These are phyloP conservation scores for Oceanodroma tethys DNA, from an alignment of 2,113 vertebrate species.

Conservation along the genomic window DNA sequence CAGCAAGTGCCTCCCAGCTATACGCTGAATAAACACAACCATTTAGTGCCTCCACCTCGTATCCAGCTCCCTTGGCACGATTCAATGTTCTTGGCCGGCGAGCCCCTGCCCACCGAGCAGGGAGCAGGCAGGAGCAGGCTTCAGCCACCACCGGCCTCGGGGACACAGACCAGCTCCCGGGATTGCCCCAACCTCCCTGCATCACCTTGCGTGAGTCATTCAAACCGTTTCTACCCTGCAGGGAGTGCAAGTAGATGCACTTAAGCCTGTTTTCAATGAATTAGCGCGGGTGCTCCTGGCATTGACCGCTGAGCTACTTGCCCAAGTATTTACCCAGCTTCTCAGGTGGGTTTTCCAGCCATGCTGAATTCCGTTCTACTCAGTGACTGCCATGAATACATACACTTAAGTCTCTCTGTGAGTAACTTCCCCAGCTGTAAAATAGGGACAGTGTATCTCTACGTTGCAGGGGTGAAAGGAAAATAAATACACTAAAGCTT, in stretches of 20 bases:
- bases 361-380: slow-evolving; percentile 18
- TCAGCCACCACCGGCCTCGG: not conserved
- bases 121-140: not conserved
- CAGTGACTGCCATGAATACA: not conserved
- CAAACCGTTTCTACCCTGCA: not conserved
- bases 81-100: fast-evolving
- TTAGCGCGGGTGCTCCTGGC: not conserved
- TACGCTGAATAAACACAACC: slow-evolving; percentile 31
- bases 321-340: not conserved
- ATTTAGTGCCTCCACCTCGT: not conserved
- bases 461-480: not conserved
- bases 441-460: slow-evolving; percentile 15
- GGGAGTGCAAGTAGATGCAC: not conserved
- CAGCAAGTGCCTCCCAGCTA: slow-evolving; percentile 17
- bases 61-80: fast-evolving
- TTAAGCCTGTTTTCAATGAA: not conserved
- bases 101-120: not conserved
- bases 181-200: not conserved
- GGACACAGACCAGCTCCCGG: not conserved
- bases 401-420: not conserved
- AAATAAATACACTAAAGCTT: slow-evolving; percentile 54
- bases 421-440: slow-evolving; percentile 29
- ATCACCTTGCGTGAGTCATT: not conserved
- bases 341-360: slow-evolving; percentile 47
- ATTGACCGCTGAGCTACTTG: not conserved